Percentiles rank a stretch among this genome's conserved stretches.
phyloP scores from a whole-genome alignment of 2,113 vertebrate species.

The Reinhardtius hippoglossoides region DNA sequence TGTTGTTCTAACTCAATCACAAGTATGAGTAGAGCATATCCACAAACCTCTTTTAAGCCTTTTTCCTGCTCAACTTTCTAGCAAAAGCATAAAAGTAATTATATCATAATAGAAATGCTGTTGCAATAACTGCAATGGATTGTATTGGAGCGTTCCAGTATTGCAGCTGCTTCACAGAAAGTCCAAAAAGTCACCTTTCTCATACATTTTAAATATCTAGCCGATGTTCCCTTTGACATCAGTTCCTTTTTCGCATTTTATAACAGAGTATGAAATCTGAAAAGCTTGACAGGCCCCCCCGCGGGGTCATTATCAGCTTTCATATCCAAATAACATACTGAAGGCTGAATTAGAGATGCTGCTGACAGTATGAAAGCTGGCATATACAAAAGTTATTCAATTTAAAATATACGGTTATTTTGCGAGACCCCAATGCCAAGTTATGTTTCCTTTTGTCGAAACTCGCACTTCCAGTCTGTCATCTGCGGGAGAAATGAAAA shows the following conservation, averaged over 20 bases:
- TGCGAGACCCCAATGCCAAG: slow-evolving; percentile 35
- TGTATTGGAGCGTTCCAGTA: not conserved
- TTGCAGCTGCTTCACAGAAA: not conserved
- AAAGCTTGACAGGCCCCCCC: slow-evolving; percentile 52
- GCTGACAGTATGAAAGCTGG: slow-evolving; percentile 64
- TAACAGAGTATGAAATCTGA: slow-evolving; percentile 27
- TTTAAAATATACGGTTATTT: slow-evolving; percentile 47
- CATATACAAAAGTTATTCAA: slow-evolving; percentile 53
- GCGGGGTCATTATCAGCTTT: slow-evolving; percentile 61
- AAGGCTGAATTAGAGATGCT: slow-evolving; percentile 44
- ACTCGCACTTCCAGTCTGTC: slow-evolving; percentile 50
- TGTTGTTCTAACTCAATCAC: slow-evolving; percentile 25
- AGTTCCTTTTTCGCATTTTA: slow-evolving; percentile 33
- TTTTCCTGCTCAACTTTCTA: slow-evolving; percentile 21
- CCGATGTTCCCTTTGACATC: slow-evolving; percentile 39
- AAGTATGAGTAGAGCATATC: not conserved
- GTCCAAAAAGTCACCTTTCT: slow-evolving; percentile 14
- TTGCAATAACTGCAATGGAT: not conserved
- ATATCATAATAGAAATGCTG: not conserved
- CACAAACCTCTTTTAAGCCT: slow-evolving; percentile 10
- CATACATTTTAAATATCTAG: slow-evolving; percentile 27
- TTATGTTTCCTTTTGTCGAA: slow-evolving; percentile 66
- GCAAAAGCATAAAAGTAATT: slow-evolving; percentile 6
- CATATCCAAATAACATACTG: slow-evolving; percentile 54
- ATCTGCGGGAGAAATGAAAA: slow-evolving; percentile 56